A percentile compares a stretch with the other conserved stretches of the same genome.
Evolutionary conservation across 2,113 vertebrate species (phyloP).

Genomic region (Ellobius talpinus): DNA sequence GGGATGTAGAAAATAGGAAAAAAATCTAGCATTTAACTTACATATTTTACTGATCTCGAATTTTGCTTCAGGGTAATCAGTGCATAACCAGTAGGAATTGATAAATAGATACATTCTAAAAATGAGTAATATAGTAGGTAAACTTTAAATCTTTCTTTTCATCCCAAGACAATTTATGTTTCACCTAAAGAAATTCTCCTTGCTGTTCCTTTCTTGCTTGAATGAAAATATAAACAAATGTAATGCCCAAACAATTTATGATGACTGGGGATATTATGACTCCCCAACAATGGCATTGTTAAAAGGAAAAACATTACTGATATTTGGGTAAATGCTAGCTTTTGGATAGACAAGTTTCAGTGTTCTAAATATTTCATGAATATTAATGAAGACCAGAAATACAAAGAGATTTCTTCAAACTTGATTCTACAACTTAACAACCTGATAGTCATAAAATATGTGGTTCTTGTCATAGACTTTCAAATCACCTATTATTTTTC

Average conservation of each 20-base stretch:
- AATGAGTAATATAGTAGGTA: conserved; percentile 16
- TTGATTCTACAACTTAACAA: background rate
- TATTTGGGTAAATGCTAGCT: background rate
- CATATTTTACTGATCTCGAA: conserved; percentile 3
- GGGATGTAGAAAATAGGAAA: background rate
- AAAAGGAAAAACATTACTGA: background rate
- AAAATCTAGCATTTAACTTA: background rate
- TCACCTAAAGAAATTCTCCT: background rate
- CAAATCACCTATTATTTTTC: background rate
- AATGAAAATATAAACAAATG: background rate
- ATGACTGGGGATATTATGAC: background rate
- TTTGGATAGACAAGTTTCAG: background rate
- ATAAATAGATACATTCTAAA: conserved; percentile 51
- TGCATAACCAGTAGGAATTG: background rate
- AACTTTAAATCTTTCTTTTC: conserved; percentile 54
- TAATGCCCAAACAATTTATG: background rate
- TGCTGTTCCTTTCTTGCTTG: background rate
- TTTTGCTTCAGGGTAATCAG: conserved; percentile 11
- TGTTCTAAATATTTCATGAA: background rate
- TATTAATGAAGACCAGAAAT: background rate
- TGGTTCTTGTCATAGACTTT: background rate
- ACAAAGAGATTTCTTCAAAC: background rate
- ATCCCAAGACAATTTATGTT: conserved; percentile 38
- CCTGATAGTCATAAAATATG: background rate
- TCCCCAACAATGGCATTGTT: background rate